phyloP scores from a whole-genome alignment of 1,140 invertebrate species.

The Brachionus angularis region DNA sequence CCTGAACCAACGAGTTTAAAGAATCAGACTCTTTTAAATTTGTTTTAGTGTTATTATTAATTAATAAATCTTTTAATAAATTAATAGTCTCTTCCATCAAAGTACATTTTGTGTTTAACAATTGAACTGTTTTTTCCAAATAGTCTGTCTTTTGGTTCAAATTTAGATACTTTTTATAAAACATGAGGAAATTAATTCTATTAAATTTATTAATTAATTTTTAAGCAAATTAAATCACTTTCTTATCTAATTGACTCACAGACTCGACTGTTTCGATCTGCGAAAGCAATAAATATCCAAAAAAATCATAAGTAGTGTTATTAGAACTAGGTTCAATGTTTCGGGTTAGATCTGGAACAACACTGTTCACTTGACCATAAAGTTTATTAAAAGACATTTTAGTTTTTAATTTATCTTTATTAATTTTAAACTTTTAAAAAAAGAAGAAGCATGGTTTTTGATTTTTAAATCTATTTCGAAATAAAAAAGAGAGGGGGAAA shows the following conservation, averaged over 20 bases:
- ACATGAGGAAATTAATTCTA: no score
- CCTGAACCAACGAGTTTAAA: no score
- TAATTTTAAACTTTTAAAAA: no score
- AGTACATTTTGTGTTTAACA: background rate
- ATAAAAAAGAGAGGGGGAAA: no score
- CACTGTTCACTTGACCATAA: background rate
- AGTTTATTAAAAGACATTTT: no score
- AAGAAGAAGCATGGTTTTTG: no score
- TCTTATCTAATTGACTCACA: constrained; percentile 5
- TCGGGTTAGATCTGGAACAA: constrained; percentile 6
- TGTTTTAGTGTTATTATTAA: background rate
- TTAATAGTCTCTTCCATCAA: background rate
- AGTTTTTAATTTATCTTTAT: no score
- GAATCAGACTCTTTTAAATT: background rate
- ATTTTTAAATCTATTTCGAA: no score
- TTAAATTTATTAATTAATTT: no score
- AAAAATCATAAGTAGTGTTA: background rate
- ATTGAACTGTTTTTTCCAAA: constrained; percentile 19
- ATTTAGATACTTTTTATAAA: no score
- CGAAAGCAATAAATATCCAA: constrained; percentile 22
- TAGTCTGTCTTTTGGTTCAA: background rate
- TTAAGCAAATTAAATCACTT: no score
- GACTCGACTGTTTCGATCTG: constrained; percentile 16
- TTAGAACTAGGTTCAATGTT: background rate
- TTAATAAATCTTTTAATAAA: background rate